phyloP scores from a whole-genome alignment of 2,888 invertebrate species.

The Fragum fragum region DNA sequence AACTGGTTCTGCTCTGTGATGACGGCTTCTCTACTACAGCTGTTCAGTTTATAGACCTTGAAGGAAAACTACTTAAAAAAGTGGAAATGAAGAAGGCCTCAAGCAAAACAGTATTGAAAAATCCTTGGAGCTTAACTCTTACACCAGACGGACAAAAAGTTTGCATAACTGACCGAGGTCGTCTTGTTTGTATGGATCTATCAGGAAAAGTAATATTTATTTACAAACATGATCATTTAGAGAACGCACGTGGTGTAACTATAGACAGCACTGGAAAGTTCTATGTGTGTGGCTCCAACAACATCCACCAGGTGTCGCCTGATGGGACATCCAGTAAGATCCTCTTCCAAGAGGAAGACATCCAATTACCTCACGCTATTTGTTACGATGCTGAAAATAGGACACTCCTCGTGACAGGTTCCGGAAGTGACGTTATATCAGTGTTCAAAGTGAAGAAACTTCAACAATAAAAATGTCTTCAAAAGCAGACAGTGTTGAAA shows the following conservation, averaged over 20 bases:
- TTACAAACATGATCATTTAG: slow-evolving; percentile 48
- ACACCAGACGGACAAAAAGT: slow-evolving; percentile 63
- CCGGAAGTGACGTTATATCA: slow-evolving; percentile 50
- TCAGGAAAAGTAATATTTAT: slow-evolving; percentile 49
- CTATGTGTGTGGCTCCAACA: slow-evolving; percentile 64
- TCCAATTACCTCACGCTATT: slow-evolving; percentile 54
- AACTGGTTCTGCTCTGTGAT: slow-evolving; percentile 56
- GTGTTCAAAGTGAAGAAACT: slow-evolving; percentile 46
- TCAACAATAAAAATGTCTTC: not conserved
- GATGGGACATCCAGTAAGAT: slow-evolving; percentile 51
- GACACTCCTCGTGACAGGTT: slow-evolving; percentile 44
- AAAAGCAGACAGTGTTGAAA: no score
- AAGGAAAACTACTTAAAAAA: slow-evolving; percentile 51
- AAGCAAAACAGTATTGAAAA: slow-evolving; percentile 45
- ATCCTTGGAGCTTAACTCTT: slow-evolving; percentile 57
- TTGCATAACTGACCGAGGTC: slow-evolving; percentile 58
- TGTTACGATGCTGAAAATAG: slow-evolving; percentile 54
- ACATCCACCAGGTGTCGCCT: slow-evolving; percentile 56
- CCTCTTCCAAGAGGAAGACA: slow-evolving; percentile 48
- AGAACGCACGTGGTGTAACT: slow-evolving; percentile 54
- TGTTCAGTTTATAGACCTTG: slow-evolving; percentile 52
- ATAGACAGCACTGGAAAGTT: slow-evolving; percentile 54
- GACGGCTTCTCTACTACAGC: slow-evolving; percentile 60
- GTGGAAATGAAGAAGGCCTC: slow-evolving; percentile 48
- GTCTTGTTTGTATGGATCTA: slow-evolving; percentile 54